Evolutionary conservation across 2,888 invertebrate genomes (phyloP), one percentile per base, ranked within the genome.

Genomic region (Copidosoma aretas): DNA sequence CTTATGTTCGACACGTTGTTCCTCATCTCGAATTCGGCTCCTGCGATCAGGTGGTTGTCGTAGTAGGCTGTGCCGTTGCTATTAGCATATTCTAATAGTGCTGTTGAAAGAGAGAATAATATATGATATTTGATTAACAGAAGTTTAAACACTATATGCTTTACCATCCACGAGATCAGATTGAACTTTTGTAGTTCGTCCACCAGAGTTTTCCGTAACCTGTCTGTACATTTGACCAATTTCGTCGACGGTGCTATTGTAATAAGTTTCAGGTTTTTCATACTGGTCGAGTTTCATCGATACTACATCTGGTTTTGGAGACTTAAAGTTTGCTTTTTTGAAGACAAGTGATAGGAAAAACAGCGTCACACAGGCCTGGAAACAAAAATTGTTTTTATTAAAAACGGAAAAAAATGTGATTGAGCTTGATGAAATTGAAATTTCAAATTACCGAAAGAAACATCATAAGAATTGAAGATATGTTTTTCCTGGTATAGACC

Each of bases 11-110:
- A 54, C 2, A 14, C 15, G 1, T 66, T 69, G 3, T 41, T 59
- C 3, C 73, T 76, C 12, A 69, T 64, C 71, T 80, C 81, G 67
- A 87, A 86, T 77, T 87, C 86, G 0, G 87, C 77, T 1, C 87
- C 88, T 0, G 84, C 79, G 14, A 88, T 78, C 60, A 86, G 84
- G 58, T 85, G 84, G 64, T 85, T 84, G 65, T 84, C 83, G 74
- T 87, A 89, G 1, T 84, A 80, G 0, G 83, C 73, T 10, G 84
- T 74, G 64, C 86, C 80, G 0, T 74, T 49, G 22, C 74, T 73
- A 1, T 84, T 4, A 46, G 43, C 84, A 1, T 78, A 75, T 0
- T 78, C 74, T 8, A 88, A 75, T 0, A 88, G 71, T 43, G 77
- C 88, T 88, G 80, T 32, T 32, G 32, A 32, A 32, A 32, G 32